Base-by-base conservation (phyloP, 2,888 invertebrate genomes). In the Hirtodrosophila trivittata region DNA sequence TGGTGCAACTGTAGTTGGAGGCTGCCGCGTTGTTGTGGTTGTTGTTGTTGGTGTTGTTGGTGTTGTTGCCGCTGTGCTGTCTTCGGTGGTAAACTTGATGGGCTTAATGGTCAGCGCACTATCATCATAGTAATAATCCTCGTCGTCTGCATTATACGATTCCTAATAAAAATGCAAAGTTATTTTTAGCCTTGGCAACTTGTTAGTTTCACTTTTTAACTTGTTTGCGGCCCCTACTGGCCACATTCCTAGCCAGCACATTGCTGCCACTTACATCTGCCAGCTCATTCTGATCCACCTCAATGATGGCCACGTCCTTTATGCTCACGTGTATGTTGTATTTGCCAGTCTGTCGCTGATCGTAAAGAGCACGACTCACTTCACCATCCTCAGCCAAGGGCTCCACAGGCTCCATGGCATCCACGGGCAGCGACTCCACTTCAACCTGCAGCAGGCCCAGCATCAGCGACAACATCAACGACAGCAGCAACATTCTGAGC, bases 341-440 rank as follows among this genome's bases (percentile, higher is more conserved):
- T 76, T 95, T 94, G 13, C 96, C 96, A 2, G 93, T 93, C 91
- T 96, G 96, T 38, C 94, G 93, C 89, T 96, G 95, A 89, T 96
- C 95, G 89, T 87, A 89, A 30, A 88, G 35, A 41, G 83, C 59
- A 25, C 69, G 66, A 86, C 89, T 38, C 85, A 81, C 54, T 9
- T 59, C 62, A 8, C 33, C 46, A 16, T 46, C 42, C 21, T 49
- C 56, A 10, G 55, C 57, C 6, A 45, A 8, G 1, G 46, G 4
- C 21, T 41, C 25, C 32, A n/a, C 39, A 5, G 35, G 16, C 7
- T 47, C 52, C 52, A 73, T 26, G 3, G 43, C 75, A 33, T 84
- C 66, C 1, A 58, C 30, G 42, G 66, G 66, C 59, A 52, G 33
- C 6, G 47, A 25, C 33, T 59, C 60, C 58, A 54, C 68, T 63